A percentile compares a stretch with the other conserved stretches of the same genome.
These are phyloP conservation scores for Epirrhoe tristata DNA, from an alignment of 2,888 invertebrate species.

Conservation along the genomic window DNA sequence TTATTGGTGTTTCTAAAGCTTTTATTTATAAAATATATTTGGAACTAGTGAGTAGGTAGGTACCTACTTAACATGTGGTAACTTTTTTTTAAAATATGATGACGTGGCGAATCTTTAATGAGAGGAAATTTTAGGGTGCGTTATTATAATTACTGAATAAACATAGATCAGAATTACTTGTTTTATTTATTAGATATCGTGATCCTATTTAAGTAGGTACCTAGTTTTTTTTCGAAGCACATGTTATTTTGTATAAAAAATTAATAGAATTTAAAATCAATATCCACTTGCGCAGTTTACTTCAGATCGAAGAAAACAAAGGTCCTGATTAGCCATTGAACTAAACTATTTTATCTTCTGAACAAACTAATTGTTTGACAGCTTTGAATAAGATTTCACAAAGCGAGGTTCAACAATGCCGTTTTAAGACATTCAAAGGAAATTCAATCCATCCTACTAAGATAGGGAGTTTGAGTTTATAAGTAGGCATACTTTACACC, in stretches of 20 bases:
- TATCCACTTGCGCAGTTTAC: too few species aligned
- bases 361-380: neutral
- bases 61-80: slow-evolving; percentile 33
- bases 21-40: slow-evolving; percentile 31
- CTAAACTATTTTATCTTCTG: neutral
- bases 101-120: slow-evolving; percentile 39
- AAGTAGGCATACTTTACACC: too few species aligned
- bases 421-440: neutral
- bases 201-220: neutral
- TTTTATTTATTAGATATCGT: slow-evolving; percentile 18
- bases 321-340: neutral
- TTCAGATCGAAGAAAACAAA: too few species aligned
- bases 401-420: neutral
- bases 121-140: slow-evolving; percentile 39
- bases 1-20: slow-evolving; percentile 35
- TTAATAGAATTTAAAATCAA: too few species aligned
- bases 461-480: neutral
- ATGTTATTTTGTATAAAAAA: too few species aligned
- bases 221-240: too few species aligned
- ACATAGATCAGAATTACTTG: slow-evolving; percentile 24
- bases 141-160: slow-evolving; percentile 42
- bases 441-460: neutral
- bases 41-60: slow-evolving; percentile 10
- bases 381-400: neutral
- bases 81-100: slow-evolving; percentile 34